phyloP scores from a whole-genome alignment of 2,113 vertebrate species.

The Dipodomys ordii region DNA sequence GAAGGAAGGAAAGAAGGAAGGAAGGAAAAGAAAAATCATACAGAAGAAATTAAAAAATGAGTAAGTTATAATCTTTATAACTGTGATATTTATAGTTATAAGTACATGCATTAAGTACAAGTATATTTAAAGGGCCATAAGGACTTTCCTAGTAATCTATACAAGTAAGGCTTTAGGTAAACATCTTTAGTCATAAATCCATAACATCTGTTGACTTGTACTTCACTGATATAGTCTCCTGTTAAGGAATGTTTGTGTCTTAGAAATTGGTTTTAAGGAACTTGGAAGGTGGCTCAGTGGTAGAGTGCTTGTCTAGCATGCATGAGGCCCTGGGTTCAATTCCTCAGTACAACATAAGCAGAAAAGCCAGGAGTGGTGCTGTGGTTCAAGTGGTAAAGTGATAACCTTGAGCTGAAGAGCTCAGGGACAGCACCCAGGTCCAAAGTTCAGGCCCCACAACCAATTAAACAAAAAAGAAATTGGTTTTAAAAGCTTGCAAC shows the following conservation, averaged over 20 bases:
- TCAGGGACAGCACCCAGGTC: too few relatives aligned
- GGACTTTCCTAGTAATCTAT: neutral
- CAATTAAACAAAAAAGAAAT: neutral
- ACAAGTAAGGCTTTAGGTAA: conserved; percentile 34
- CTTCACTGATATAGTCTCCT: conserved; percentile 12
- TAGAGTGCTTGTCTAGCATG: too few relatives aligned
- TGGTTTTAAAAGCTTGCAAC: neutral
- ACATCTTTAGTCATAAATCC: conserved; percentile 7
- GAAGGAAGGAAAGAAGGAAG: too few relatives aligned
- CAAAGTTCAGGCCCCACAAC: too few relatives aligned
- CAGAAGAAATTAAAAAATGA: conserved; percentile 35
- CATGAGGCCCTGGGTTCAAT: too few relatives aligned
- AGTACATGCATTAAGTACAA: conserved; percentile 32
- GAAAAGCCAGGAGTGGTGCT: too few relatives aligned
- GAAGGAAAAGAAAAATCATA: neutral
- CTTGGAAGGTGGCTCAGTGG: too few relatives aligned
- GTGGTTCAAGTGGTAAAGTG: too few relatives aligned
- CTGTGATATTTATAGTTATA: neutral
- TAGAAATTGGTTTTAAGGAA: neutral
- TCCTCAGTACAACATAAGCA: too few relatives aligned
- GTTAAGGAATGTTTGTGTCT: neutral
- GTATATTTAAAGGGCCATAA: neutral
- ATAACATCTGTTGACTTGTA: neutral
- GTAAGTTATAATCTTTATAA: too few relatives aligned
- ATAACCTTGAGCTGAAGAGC: too few relatives aligned